phyloP scores from a whole-genome alignment of 2,113 vertebrate species.

The Heptranchias perlo region DNA sequence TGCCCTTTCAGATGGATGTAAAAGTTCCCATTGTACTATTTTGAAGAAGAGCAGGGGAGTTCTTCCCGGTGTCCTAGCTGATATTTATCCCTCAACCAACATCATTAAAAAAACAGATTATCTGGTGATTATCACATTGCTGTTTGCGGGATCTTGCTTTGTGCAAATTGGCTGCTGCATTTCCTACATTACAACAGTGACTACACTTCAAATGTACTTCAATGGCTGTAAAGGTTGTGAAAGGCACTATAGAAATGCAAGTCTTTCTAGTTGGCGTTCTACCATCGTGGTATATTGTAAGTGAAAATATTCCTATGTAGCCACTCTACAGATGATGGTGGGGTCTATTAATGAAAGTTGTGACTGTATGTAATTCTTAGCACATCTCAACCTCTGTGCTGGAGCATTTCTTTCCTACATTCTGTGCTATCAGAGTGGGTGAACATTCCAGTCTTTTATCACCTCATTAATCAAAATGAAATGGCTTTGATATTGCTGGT shows the following conservation, averaged over 20 bases:
- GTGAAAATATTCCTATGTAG: neutral
- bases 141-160: neutral
- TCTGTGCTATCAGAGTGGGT: neutral
- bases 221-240: neutral
- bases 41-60: neutral
- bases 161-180: neutral
- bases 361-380: neutral
- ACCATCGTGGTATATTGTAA: neutral
- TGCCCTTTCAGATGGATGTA: neutral
- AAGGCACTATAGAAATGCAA: too few relatives aligned
- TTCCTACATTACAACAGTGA: too few relatives aligned
- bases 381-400: neutral
- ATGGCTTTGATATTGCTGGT: neutral
- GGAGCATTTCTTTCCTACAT: neutral
- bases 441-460: neutral
- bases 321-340: neutral
- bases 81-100: too few relatives aligned
- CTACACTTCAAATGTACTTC: neutral
- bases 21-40: neutral
- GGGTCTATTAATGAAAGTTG: neutral
- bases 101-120: neutral
- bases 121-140: neutral
- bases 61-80: too few relatives aligned
- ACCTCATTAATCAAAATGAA: neutral
- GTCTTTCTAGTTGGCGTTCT: neutral